A percentile compares a stretch with the other conserved stretches of the same genome.
Evolutionary conservation across 2,797 vertebrate species (phyloP).

Genomic region (Girardinus metallicus): DNA sequence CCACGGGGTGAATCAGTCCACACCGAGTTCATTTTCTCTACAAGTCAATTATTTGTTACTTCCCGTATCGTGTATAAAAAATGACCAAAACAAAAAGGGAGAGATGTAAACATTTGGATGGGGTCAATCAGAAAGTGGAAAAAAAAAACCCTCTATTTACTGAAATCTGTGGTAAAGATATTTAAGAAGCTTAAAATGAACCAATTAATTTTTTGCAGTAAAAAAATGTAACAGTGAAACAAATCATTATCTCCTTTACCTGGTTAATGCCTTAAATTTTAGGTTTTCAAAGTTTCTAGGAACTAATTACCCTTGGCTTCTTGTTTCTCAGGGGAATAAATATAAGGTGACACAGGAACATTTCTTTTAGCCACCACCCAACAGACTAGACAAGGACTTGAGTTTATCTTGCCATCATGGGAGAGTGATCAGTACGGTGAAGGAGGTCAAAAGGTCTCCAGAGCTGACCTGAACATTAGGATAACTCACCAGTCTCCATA

Average conservation of each 20-base stretch:
- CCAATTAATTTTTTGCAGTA: neutral
- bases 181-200: neutral
- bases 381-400: neutral
- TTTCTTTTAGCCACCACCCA: neutral
- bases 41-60: neutral
- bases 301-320: neutral
- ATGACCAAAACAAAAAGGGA: neutral
- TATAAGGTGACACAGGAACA: neutral
- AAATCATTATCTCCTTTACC: neutral
- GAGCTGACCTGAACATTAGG: neutral
- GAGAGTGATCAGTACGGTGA: neutral
- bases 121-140: neutral
- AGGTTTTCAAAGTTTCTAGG: neutral
- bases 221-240: neutral
- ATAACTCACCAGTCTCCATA: neutral
- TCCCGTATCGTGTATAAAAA: neutral
- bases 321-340: neutral
- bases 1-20: conserved; percentile 25
- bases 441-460: neutral
- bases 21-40: conserved; percentile 13
- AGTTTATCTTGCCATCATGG: neutral
- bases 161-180: neutral
- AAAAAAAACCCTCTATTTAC: neutral
- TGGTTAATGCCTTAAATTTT: neutral
- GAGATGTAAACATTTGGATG: neutral